Conservation (phyloP, 2,888 invertebrate species). For the Lasioglossum malachurum region DNA sequence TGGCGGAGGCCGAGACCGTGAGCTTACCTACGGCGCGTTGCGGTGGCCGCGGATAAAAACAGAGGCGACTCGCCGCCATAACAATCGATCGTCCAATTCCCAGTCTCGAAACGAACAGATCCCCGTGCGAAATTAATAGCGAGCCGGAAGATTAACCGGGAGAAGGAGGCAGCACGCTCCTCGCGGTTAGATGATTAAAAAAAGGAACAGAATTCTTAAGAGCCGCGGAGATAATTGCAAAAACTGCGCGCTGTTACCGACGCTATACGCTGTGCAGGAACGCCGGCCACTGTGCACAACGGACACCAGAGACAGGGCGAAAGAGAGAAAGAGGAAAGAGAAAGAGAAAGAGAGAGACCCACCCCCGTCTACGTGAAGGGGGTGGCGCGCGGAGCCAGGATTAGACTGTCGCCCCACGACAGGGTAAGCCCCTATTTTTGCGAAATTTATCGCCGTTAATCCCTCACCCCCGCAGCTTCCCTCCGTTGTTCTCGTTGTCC, state of each 20-base stretch:
- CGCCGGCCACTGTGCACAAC: slow-evolving; percentile 60
- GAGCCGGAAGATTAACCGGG: slow-evolving; percentile 38
- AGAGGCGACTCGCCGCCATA: neutral
- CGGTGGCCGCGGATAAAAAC: neutral
- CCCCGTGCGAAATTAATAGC: slow-evolving; percentile 55
- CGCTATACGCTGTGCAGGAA: slow-evolving; percentile 35
- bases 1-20: neutral
- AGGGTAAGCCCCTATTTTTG: slow-evolving; percentile 85
- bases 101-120: slow-evolving; percentile 15
- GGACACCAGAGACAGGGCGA: slow-evolving; percentile 54
- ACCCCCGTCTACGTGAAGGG: slow-evolving; percentile 68
- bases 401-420: slow-evolving; percentile 84
- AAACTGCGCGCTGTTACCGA: slow-evolving; percentile 68
- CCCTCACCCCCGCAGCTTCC: slow-evolving; percentile 78
- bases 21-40: neutral
- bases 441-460: slow-evolving; percentile 85
- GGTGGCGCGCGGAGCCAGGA: slow-evolving; percentile 79
- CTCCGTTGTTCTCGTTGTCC: slow-evolving; percentile 69
- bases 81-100: slow-evolving; percentile 38
- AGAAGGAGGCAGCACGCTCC: slow-evolving; percentile 9
- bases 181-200: slow-evolving; percentile 46
- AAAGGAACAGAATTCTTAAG: slow-evolving; percentile 65
- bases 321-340: slow-evolving; percentile 18
- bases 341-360: slow-evolving; percentile 10
- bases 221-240: slow-evolving; percentile 80